These are phyloP conservation scores for Lithosia quadra DNA, from an alignment of 2,888 invertebrate species.

Conservation along the genomic window DNA sequence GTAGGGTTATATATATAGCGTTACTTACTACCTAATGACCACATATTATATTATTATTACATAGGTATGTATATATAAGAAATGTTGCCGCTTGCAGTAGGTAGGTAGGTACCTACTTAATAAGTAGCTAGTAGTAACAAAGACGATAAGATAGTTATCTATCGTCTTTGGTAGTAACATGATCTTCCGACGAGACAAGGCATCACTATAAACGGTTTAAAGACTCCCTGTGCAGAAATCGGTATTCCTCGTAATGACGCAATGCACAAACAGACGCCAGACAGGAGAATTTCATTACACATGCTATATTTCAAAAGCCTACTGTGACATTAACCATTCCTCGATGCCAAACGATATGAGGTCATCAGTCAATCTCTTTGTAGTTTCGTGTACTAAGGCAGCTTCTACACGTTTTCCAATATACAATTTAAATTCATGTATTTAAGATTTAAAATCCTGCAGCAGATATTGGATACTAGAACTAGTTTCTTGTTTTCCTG, in stretches of 20 bases:
- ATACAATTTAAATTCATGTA: slow-evolving; percentile 17
- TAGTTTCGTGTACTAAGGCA: slow-evolving; percentile 58
- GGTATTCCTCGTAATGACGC: slow-evolving; percentile 42
- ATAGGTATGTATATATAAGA: no score
- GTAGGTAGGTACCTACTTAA: no score
- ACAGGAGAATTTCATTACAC: slow-evolving; percentile 64
- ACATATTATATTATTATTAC: no score
- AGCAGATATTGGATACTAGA: slow-evolving; percentile 26
- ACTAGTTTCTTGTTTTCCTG: slow-evolving; percentile 34
- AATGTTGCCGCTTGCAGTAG: no score
- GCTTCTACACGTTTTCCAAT: slow-evolving; percentile 32
- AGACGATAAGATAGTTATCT: not conserved
- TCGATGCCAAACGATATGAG: slow-evolving; percentile 74
- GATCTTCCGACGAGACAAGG: slow-evolving; percentile 60
- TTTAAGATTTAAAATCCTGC: slow-evolving; percentile 25
- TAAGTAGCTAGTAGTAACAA: not conserved
- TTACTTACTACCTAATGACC: no score
- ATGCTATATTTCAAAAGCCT: slow-evolving; percentile 73
- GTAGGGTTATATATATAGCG: no score
- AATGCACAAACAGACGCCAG: slow-evolving; percentile 51
- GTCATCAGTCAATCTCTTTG: slow-evolving; percentile 75
- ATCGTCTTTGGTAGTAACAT: slow-evolving; percentile 24
- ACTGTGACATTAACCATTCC: slow-evolving; percentile 77
- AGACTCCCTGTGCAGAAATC: slow-evolving; percentile 59
- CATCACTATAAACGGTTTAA: slow-evolving; percentile 40